Base-by-base conservation (phyloP, 2,113 vertebrate genomes). In the Chaenocephalus aceratus region DNA sequence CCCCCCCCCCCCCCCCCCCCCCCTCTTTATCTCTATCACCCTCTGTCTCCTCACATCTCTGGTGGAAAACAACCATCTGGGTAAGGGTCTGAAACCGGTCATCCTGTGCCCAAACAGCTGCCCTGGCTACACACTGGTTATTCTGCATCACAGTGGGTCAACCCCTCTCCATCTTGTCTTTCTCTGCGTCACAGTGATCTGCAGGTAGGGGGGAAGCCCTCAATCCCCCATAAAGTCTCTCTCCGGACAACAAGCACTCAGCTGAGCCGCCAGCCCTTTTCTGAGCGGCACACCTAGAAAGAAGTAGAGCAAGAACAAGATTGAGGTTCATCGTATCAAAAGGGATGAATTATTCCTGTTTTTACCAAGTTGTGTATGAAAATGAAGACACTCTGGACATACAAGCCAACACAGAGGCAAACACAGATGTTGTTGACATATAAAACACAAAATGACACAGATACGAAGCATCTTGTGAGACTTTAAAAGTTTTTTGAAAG, bases 251-350 rank as follows among this genome's bases (percentile, higher is more conserved):
- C 44, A 30, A 41, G 41, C 21, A 52, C 78, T 79, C 79, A 44
- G 41, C 48, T 60, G n/a, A 68, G 75, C 52, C 59, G 60, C 65
- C 61, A 66, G 41, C 45, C 51, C 49, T 30, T 74, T 73, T 72
- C 68, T 78, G 76, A 72, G 72, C 59, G 56, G 52, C 54, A 75
- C 56, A 70, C 16, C 30, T 36, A 53, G 62, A 64, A 26, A 73
- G 67, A 68, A 69, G 49, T 23, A 48, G 51, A 52, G 15, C n/a
- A 44, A 57, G 52, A 68, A 30, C 5, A 63, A 51, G 16, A 70
- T 41, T 41, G 36, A 41, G 36, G 36, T 41, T 41, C 1, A 41
- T 41, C 36, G 16, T 13, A 57, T 62, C 58, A 75, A 46, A 70
- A 64, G 7, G 74, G 56, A 82, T 75, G 71, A 64, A 83, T 36